Conservation (phyloP, 2,888 invertebrate species). For the Eilema depressum region DNA sequence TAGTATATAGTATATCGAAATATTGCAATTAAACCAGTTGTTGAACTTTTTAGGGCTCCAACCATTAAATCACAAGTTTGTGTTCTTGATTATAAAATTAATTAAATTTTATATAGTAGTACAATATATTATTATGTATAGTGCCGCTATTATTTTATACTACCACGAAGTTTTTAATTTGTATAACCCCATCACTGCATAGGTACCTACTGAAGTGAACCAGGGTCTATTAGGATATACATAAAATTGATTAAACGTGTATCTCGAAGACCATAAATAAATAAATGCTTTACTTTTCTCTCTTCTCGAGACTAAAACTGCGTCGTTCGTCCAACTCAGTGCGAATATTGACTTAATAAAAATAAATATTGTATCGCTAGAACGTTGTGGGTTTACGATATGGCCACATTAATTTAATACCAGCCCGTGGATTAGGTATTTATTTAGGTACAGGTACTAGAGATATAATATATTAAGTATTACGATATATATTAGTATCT, state of each 20-base stretch:
- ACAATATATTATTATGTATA: too few relatives aligned
- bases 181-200: too few relatives aligned
- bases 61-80: too few relatives aligned
- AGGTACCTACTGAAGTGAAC: background rate
- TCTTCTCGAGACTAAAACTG: constrained; percentile 22
- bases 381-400: constrained; percentile 76
- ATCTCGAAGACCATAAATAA: background rate
- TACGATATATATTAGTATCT: constrained; percentile 30
- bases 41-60: too few relatives aligned
- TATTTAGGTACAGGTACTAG: constrained; percentile 65
- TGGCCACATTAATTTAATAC: constrained; percentile 79
- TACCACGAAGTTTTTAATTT: too few relatives aligned
- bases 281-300: background rate
- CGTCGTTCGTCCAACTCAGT: constrained; percentile 50
- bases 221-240: background rate
- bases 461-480: constrained; percentile 22
- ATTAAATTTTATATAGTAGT: too few relatives aligned
- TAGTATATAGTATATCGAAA: too few relatives aligned
- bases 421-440: constrained; percentile 73
- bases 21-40: too few relatives aligned
- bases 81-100: too few relatives aligned
- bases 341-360: constrained; percentile 71
- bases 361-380: constrained; percentile 78
- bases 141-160: too few relatives aligned
- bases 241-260: too few relatives aligned